These are phyloP conservation scores for Melikaiella ostensackeni DNA, from an alignment of 2,888 invertebrate genomes.

Conservation along the genomic window DNA sequence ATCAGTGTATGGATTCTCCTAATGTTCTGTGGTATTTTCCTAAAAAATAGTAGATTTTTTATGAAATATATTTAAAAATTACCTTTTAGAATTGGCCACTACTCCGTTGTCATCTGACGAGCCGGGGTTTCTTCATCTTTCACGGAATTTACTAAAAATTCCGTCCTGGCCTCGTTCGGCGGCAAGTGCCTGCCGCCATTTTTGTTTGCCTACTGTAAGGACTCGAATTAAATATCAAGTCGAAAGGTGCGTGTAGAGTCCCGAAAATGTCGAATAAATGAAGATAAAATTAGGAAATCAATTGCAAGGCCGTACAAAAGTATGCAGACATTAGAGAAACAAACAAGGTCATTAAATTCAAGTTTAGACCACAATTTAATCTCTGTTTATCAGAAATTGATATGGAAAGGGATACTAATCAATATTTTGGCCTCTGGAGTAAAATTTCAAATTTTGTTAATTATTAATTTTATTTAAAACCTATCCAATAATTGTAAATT, in stretches of 20 bases:
- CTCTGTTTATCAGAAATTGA: neutral
- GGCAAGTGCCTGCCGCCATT: constrained; percentile 38
- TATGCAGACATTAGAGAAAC: neutral
- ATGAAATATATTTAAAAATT: neutral
- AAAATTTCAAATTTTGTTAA: neutral
- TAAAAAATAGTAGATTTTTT: neutral
- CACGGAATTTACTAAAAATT: constrained; percentile 19
- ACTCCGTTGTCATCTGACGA: constrained; percentile 36
- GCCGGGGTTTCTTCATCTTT: constrained; percentile 39
- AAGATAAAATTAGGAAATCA: constrained; percentile 6
- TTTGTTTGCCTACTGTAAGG: constrained; percentile 19
- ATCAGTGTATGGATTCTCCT: neutral
- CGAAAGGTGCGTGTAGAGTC: neutral
- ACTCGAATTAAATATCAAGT: neutral
- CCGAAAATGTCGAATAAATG: neutral
- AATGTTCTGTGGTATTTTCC: neutral
- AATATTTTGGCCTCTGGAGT: neutral
- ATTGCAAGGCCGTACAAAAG: constrained; percentile 4
- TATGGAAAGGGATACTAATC: neutral
- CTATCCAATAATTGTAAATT: too few relatives aligned
- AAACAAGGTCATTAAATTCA: neutral
- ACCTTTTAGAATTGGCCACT: constrained; percentile 39
- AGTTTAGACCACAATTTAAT: neutral
- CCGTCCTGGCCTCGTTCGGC: neutral
- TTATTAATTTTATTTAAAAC: neutral